A percentile compares a stretch with the other conserved stretches of the same genome.
phyloP scores from a whole-genome alignment of 2,113 vertebrate genomes.

The Trachemys scripta region DNA sequence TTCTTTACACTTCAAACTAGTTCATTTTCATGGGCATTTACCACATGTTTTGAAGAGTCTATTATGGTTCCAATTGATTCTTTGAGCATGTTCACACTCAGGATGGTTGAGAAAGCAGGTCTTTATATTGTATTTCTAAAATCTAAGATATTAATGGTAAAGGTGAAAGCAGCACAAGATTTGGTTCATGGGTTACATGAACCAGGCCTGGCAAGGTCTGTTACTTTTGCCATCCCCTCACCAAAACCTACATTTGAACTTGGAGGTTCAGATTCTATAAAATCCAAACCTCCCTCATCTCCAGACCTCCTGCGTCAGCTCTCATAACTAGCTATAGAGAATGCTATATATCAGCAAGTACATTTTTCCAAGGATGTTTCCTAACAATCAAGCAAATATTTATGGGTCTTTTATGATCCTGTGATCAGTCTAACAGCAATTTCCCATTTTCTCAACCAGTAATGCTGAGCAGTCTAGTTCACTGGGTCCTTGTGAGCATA shows the following conservation, averaged over 20 bases:
- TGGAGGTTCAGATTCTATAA: not conserved
- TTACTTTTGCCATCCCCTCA: rapidly evolving
- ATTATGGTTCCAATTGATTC: not conserved
- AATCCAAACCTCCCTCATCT: not conserved
- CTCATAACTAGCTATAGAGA: rapidly evolving
- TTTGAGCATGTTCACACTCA: not conserved
- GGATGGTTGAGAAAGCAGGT: not conserved
- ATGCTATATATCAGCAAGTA: not conserved
- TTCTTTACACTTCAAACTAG: not conserved
- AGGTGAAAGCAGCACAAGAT: not conserved
- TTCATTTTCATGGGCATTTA: conserved; percentile 1
- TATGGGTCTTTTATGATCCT: not conserved
- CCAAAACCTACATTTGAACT: not conserved
- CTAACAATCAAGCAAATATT: not conserved
- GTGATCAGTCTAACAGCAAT: not conserved
- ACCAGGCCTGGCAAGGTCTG: not conserved
- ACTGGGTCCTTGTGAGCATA: not conserved
- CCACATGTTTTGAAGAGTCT: not conserved
- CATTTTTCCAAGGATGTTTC: not conserved
- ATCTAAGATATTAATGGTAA: not conserved
- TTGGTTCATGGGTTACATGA: not conserved
- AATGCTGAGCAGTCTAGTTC: not conserved
- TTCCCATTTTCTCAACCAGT: not conserved
- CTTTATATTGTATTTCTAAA: not conserved
- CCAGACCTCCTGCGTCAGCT: not conserved